Conservation (phyloP, 2,113 vertebrate species). For the Athene noctua region DNA sequence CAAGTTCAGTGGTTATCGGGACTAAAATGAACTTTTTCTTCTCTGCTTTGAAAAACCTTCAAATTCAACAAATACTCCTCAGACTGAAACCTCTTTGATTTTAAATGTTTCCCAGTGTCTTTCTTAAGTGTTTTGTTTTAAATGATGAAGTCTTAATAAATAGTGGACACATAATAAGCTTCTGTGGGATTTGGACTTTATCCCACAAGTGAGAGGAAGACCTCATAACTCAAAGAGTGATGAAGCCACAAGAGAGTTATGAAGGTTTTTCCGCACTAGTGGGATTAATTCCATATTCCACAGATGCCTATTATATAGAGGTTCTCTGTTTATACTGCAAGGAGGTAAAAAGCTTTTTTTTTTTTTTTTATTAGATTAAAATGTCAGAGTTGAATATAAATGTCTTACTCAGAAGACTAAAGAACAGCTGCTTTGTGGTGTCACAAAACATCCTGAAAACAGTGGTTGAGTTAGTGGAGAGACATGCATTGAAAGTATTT, state of each 20-base stretch:
- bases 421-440: constrained; percentile 71
- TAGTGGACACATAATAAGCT: constrained; percentile 69
- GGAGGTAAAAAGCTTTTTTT: constrained; percentile 54
- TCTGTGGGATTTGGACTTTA: constrained; percentile 71
- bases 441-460: constrained; percentile 60
- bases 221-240: constrained; percentile 74
- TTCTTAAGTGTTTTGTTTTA: constrained; percentile 74
- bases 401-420: constrained; percentile 62
- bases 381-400: constrained; percentile 69
- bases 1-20: constrained; percentile 35
- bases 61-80: constrained; percentile 54
- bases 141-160: constrained; percentile 71
- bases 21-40: constrained; percentile 33
- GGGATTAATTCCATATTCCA: constrained; percentile 75
- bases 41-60: constrained; percentile 49
- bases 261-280: constrained; percentile 71
- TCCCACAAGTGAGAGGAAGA: constrained; percentile 70
- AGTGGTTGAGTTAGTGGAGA: not conserved
- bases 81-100: constrained; percentile 60
- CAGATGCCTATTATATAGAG: constrained; percentile 73
- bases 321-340: constrained; percentile 70
- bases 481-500: not conserved
- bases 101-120: constrained; percentile 63
- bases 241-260: constrained; percentile 74
- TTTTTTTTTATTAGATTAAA: constrained; percentile 69